Conservation (phyloP, 1,140 invertebrate genomes). For the Octopus sinensis region DNA sequence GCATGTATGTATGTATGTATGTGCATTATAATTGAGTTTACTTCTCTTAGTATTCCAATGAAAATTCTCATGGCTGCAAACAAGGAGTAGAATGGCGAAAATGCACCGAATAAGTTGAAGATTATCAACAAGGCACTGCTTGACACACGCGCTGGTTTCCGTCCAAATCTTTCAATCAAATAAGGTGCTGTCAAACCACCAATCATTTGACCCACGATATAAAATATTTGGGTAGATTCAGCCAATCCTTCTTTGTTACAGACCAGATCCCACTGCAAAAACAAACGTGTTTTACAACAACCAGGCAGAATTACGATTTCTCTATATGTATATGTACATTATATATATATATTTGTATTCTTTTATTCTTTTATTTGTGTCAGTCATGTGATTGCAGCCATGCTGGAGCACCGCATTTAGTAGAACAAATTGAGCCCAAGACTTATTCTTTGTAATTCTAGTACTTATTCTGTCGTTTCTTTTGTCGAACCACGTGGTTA, state of each 20-base stretch:
- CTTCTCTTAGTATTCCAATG: slow-evolving; percentile 17
- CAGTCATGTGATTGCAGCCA: too few species aligned
- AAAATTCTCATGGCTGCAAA: slow-evolving; percentile 25
- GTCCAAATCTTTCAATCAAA: slow-evolving; percentile 34
- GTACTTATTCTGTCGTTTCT: too few species aligned
- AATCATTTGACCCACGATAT: slow-evolving; percentile 34
- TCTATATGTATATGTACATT: too few species aligned
- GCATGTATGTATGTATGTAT: too few species aligned
- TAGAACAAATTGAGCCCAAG: too few species aligned
- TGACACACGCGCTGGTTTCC: slow-evolving; percentile 31
- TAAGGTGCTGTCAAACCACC: slow-evolving; percentile 30
- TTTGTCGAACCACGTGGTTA: too few species aligned
- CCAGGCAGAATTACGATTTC: too few species aligned
- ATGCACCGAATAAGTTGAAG: slow-evolving; percentile 17
- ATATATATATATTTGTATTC: too few species aligned
- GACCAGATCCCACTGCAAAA: slow-evolving; percentile 45
- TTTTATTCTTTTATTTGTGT: too few species aligned
- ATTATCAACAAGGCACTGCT: slow-evolving; percentile 18
- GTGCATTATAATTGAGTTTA: too few species aligned
- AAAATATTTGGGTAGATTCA: slow-evolving; percentile 35
- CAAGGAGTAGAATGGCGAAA: slow-evolving; percentile 22
- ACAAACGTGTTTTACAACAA: not conserved
- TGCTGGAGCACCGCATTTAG: too few species aligned
- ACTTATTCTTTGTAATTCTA: too few species aligned
- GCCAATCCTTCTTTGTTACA: slow-evolving; percentile 33